Conservation (phyloP, 2,797 vertebrate genomes). For the Acrossocheilus fasciatus region DNA sequence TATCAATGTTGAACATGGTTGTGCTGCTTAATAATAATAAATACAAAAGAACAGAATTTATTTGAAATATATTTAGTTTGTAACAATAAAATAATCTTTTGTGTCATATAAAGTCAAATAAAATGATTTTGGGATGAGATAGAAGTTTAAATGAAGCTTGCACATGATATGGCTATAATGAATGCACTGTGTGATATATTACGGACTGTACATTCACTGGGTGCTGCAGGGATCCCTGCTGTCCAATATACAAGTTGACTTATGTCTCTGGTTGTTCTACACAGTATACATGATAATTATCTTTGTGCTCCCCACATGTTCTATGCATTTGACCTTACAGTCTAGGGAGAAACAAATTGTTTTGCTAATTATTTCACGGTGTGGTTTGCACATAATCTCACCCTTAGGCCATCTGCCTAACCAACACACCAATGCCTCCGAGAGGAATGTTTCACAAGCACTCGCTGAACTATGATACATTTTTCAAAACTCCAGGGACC, state of each 20-base stretch:
- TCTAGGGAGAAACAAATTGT: slow-evolving; percentile 40
- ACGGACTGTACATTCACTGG: not conserved
- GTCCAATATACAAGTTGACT: not conserved
- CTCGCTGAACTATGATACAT: slow-evolving; percentile 46
- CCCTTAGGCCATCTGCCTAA: slow-evolving; percentile 48
- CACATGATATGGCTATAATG: not conserved
- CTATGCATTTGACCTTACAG: slow-evolving; percentile 37
- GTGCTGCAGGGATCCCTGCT: not conserved
- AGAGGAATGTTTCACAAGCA: slow-evolving; percentile 38
- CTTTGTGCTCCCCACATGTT: not conserved
- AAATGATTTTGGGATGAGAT: not conserved
- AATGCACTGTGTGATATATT: not conserved
- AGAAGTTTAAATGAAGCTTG: not conserved
- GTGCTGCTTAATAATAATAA: too few relatives aligned
- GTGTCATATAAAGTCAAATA: too few relatives aligned
- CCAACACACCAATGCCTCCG: slow-evolving; percentile 23
- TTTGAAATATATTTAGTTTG: too few relatives aligned
- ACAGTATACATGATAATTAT: not conserved
- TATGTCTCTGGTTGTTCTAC: slow-evolving; percentile 3
- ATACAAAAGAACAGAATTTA: too few relatives aligned
- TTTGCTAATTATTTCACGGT: slow-evolving; percentile 51
- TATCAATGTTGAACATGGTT: not conserved
- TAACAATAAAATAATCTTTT: too few relatives aligned
- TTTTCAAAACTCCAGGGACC: slow-evolving; percentile 53
- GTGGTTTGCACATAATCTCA: slow-evolving; percentile 43